Evolutionary conservation across 2,797 vertebrate genomes (phyloP), one percentile per base, ranked within the genome.

Genomic region (Odontamblyopus rebecca): DNA sequence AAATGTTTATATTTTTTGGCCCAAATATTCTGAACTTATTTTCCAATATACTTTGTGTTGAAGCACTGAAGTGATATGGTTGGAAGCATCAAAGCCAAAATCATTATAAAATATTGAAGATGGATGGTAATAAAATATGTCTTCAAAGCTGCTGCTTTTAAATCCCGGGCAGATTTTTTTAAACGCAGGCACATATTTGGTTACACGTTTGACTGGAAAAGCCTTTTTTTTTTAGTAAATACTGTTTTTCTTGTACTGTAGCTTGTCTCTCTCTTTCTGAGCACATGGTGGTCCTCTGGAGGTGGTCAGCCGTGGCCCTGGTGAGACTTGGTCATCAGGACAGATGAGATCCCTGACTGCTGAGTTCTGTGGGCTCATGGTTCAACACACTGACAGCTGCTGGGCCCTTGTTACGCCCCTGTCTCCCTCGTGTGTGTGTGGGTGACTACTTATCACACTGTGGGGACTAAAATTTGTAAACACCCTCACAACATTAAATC

Each of bases 321-420:
- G 81, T 81, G 83, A 70, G 83, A 82, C 56, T 4, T 74, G 82
- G 89, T 86, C 87, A 87, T 79, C 82, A 79, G 84, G 84, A 85
- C 86, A 75, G 82, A 87, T 82, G 85, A 87, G 83, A 78, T 83
- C 72, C 12, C 64, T 50, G 66, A 74, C 26, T 4, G 83, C 79
- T 77, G 80, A 74, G 80, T 66, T 57, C 76, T 67, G 70, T 61
- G 84, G 86, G 88, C 87, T 86, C 87, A 85, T 73, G 86, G 88
- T 83, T 89, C 84, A 84, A 79, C 81, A 80, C 77, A 77, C 83
- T 84, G 88, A 85, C 91, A 92, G 89, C 90, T 92, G 89, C 76
- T 86, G 89, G 86, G 85, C 73, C 73, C 82, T 63, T 70, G 76
- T 69, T 81, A 72, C 76, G 67, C 68, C 26, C 13, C n/a, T 15